phyloP scores from a whole-genome alignment of 1,140 invertebrate genomes.

The Amyelois transitella region DNA sequence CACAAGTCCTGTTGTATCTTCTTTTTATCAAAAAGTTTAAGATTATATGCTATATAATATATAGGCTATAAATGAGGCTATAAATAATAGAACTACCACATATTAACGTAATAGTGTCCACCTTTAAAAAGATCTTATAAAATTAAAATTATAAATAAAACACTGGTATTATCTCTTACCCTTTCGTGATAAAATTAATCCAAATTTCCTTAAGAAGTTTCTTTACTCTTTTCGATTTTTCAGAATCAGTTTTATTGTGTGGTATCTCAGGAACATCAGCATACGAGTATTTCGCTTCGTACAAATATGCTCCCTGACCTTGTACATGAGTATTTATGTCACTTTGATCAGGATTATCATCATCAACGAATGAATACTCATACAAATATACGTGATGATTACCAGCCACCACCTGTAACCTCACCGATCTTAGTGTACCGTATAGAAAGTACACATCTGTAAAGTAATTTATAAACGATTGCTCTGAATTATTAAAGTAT shows the following conservation, averaged over 20 bases:
- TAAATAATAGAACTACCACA: neutral
- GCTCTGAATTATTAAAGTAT: neutral
- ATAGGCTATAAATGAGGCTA: neutral
- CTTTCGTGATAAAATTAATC: slow-evolving; percentile 4
- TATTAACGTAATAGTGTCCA: neutral
- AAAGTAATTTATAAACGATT: slow-evolving; percentile 5
- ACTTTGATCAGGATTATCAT: neutral
- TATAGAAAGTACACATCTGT: slow-evolving; percentile 8
- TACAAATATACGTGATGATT: slow-evolving; percentile 6
- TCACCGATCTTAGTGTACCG: neutral
- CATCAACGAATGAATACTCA: slow-evolving; percentile 2
- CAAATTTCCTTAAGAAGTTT: neutral
- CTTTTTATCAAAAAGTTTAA: neutral
- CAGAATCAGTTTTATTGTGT: neutral
- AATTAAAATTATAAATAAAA: neutral
- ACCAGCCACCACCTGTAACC: slow-evolving; percentile 4
- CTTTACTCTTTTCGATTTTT: neutral
- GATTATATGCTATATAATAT: neutral
- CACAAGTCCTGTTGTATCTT: neutral
- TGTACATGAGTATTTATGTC: neutral
- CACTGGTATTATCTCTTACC: neutral
- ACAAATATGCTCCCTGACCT: neutral
- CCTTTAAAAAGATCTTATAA: neutral
- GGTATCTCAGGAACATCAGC: neutral
- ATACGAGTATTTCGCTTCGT: neutral